These are phyloP conservation scores for Anadara kagoshimensis DNA, from an alignment of 1,140 invertebrate species.

Conservation along the genomic window DNA sequence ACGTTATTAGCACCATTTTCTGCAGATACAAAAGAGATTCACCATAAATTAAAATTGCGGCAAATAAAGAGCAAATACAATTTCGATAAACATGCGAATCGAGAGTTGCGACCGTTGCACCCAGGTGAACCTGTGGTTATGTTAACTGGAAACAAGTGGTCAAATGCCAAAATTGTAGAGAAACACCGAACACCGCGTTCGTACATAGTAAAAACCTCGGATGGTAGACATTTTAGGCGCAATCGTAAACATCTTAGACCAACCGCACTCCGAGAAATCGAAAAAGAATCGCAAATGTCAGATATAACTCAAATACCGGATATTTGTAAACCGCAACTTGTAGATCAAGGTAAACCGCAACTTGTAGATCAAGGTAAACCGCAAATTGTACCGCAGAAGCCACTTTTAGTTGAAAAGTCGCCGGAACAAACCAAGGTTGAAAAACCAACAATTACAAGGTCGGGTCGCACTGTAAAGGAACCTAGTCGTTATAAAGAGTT, in stretches of 20 bases:
- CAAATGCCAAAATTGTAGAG: background rate
- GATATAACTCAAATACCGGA: no score
- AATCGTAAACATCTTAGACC: constrained; percentile 14
- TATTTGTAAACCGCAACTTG: no score
- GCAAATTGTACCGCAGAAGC: no score
- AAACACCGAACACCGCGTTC: constrained; percentile 15
- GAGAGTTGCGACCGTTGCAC: background rate
- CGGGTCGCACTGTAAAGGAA: no score
- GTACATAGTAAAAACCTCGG: constrained; percentile 14
- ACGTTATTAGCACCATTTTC: background rate
- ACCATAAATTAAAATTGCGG: background rate
- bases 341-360: no score
- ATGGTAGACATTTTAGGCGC: constrained; percentile 15
- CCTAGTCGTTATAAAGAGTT: no score
- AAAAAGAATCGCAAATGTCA: no score
- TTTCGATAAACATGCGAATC: background rate
- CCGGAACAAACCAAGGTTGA: no score
- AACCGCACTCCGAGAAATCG: no score
- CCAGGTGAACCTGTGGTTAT: background rate
- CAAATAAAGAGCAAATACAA: background rate
- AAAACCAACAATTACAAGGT: no score
- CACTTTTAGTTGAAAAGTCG: no score
- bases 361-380: no score
- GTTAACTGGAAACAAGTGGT: constrained; percentile 1
- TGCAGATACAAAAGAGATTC: background rate